Evolutionary conservation across 23 tunicate genomes (phyloP).

Genomic region (Styela plicata): DNA sequence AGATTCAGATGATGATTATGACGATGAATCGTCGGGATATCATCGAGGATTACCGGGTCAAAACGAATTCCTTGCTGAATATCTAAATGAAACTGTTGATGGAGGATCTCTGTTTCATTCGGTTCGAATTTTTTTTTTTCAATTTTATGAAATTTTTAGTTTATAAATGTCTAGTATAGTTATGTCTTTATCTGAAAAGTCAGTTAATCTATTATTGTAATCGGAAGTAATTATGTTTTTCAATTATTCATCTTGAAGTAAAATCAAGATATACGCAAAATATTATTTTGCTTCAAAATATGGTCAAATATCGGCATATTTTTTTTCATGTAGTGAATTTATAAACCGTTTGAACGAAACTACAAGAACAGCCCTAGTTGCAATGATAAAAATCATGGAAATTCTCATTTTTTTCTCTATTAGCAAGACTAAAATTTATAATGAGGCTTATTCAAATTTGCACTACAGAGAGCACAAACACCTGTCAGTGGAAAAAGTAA

Average conservation of each 20-base stretch:
- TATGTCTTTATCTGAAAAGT: background rate
- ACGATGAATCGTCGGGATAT: background rate
- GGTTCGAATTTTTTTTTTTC: background rate
- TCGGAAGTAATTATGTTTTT: too few species aligned
- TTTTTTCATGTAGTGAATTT: too few species aligned
- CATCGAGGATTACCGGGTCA: slow-evolving; percentile 13
- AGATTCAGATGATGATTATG: slow-evolving; percentile 24
- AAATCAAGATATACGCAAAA: too few species aligned
- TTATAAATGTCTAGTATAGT: background rate
- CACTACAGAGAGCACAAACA: slow-evolving; percentile 19
- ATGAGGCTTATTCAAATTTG: too few species aligned
- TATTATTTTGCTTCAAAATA: background rate
- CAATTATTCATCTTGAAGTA: too few species aligned
- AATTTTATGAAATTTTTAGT: background rate
- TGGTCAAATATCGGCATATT: background rate
- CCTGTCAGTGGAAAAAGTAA: slow-evolving; percentile 27
- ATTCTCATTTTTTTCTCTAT: background rate
- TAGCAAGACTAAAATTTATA: too few species aligned
- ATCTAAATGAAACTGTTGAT: slow-evolving; percentile 6
- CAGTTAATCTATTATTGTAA: background rate
- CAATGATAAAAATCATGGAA: background rate
- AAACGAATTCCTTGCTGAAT: slow-evolving; percentile 22
- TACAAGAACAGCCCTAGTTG: background rate
- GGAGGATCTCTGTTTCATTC: slow-evolving; percentile 18
- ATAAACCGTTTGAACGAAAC: background rate